phyloP scores from a whole-genome alignment of 2,888 invertebrate species.

The Monochamus alternatus region DNA sequence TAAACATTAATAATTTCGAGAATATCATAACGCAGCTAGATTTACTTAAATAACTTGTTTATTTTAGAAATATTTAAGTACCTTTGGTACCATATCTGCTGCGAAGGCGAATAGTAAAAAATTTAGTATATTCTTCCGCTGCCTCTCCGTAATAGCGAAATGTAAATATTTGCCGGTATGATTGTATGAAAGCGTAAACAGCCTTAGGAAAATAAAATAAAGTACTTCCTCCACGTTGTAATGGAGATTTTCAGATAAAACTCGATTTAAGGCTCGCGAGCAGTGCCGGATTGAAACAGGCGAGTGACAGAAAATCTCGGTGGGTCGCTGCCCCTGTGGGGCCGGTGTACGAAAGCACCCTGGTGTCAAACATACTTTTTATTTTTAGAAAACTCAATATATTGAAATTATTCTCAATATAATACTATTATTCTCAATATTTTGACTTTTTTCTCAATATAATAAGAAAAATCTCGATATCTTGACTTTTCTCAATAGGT shows the following conservation, averaged over 20 bases:
- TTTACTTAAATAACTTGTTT: slow-evolving; percentile 38
- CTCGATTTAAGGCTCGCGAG: not conserved
- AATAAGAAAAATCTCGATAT: too few species aligned
- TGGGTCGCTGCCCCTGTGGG: too few species aligned
- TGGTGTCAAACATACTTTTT: too few species aligned
- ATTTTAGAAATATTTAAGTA: slow-evolving; percentile 50
- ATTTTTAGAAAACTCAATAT: too few species aligned
- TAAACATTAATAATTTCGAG: slow-evolving; percentile 59
- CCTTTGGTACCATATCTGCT: slow-evolving; percentile 45
- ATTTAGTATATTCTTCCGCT: slow-evolving; percentile 60
- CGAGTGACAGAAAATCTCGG: too few species aligned
- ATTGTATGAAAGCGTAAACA: slow-evolving; percentile 50
- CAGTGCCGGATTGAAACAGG: too few species aligned
- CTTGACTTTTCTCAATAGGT: too few species aligned
- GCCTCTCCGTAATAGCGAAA: slow-evolving; percentile 54
- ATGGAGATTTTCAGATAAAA: not conserved
- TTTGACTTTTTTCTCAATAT: too few species aligned
- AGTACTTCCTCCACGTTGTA: slow-evolving; percentile 17
- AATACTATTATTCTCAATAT: too few species aligned
- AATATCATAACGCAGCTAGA: slow-evolving; percentile 45
- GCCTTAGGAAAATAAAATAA: slow-evolving; percentile 23
- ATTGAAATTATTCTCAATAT: too few species aligned
- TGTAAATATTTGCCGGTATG: slow-evolving; percentile 59
- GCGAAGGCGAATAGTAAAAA: slow-evolving; percentile 33
- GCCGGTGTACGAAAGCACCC: too few species aligned